Percentiles rank a stretch among this genome's conserved stretches.
Conservation (phyloP, 2,797 vertebrate genomes). For the Allobates femoralis region DNA sequence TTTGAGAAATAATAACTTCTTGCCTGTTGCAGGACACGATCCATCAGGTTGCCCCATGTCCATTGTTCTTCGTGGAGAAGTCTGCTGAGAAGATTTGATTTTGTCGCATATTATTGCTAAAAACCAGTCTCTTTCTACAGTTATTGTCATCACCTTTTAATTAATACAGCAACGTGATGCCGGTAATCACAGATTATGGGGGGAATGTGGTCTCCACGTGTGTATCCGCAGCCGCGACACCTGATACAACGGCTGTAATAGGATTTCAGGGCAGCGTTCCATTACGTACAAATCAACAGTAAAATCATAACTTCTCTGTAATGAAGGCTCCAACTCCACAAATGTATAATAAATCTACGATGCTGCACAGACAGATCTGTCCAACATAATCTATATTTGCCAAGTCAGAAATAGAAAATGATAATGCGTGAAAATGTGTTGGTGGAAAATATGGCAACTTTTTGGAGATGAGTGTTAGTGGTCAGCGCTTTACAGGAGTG, state of each 20-base stretch:
- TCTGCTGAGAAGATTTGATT: not conserved
- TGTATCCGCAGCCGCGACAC: slow-evolving; percentile 22
- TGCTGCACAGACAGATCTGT: not conserved
- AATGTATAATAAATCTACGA: not conserved
- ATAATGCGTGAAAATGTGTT: too few species aligned
- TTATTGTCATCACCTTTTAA: slow-evolving; percentile 50
- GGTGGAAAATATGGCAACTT: too few species aligned
- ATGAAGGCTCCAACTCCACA: not conserved
- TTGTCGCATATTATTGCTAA: not conserved
- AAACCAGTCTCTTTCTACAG: not conserved
- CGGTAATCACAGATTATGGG: slow-evolving; percentile 49
- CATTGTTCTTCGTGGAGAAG: not conserved
- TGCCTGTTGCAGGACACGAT: not conserved
- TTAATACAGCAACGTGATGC: slow-evolving; percentile 50
- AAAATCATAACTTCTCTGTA: not conserved
- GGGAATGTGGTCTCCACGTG: not conserved
- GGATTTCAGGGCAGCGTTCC: slow-evolving; percentile 40
- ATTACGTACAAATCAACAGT: not conserved
- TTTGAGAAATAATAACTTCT: too few species aligned
- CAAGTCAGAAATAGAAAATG: too few species aligned
- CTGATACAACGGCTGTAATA: slow-evolving; percentile 28
- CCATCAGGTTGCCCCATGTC: not conserved
- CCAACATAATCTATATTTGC: not conserved
- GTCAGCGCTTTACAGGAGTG: too few species aligned
- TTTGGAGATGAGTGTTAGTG: too few species aligned